Evolutionary conservation across 2,113 vertebrate species (phyloP).

Genomic region (Rynchops niger): DNA sequence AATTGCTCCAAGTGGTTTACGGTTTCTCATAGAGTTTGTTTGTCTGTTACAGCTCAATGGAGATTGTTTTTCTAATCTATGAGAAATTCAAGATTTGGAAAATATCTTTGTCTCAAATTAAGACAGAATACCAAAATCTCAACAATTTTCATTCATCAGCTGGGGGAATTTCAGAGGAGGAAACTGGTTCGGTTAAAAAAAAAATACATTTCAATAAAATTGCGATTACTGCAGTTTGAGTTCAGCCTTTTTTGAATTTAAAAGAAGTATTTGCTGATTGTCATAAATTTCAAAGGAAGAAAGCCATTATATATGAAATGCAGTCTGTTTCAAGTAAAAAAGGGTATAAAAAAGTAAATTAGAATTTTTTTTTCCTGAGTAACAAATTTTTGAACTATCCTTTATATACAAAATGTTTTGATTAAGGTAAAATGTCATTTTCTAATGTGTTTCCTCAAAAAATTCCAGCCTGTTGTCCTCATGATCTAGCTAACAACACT

Average conservation of each 20-base stretch:
- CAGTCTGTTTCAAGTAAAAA: background rate
- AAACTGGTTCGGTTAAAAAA: background rate
- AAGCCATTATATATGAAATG: background rate
- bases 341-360: background rate
- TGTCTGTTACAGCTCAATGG: background rate
- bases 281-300: background rate
- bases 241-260: background rate
- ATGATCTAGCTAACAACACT: background rate
- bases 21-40: fast-evolving
- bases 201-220: background rate
- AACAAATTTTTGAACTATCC: background rate
- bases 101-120: background rate
- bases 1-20: background rate
- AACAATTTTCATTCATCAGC: background rate
- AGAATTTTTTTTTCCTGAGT: background rate
- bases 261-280: background rate
- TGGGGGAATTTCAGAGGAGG: background rate
- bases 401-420: background rate
- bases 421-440: background rate
- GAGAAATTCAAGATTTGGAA: background rate
- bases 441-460: background rate
- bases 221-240: background rate
- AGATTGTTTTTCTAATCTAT: background rate
- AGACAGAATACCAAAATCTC: background rate
- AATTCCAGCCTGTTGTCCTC: background rate